These are phyloP conservation scores for Eriocheir sinensis DNA, from an alignment of 1,140 invertebrate species.

Conservation along the genomic window DNA sequence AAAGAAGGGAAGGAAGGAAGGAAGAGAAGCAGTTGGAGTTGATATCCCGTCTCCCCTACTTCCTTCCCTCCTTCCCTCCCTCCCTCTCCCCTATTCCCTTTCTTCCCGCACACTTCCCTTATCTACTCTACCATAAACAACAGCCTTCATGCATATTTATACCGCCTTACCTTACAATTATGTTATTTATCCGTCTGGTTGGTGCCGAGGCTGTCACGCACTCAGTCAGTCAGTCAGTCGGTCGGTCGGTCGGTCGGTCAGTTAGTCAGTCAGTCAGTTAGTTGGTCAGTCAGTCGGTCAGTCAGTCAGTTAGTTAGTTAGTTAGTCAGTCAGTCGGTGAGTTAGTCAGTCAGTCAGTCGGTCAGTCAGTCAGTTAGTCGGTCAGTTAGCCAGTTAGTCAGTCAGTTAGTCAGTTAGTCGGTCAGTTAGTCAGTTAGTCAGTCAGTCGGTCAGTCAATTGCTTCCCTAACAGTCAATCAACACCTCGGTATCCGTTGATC, in stretches of 20 bases:
- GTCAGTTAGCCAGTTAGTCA: not conserved
- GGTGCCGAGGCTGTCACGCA: too few relatives aligned
- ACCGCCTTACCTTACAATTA: not conserved
- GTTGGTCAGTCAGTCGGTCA: too few relatives aligned
- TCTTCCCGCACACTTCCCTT: not conserved
- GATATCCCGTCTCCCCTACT: not conserved
- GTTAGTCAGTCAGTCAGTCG: not conserved
- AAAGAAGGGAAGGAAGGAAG: constrained; percentile 12
- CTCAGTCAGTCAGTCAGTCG: not conserved
- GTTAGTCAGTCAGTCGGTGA: not conserved
- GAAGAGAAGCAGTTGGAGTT: not conserved
- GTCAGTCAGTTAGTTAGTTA: too few relatives aligned
- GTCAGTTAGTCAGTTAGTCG: not conserved
- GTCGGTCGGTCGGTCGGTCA: not conserved
- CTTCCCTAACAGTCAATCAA: too few relatives aligned
- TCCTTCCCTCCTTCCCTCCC: not conserved
- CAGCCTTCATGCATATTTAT: not conserved
- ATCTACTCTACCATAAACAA: not conserved
- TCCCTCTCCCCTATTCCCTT: not conserved
- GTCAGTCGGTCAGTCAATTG: too few relatives aligned
- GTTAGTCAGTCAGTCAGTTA: too few relatives aligned
- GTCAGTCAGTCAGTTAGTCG: not conserved
- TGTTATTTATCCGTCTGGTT: not conserved
- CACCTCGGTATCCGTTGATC: too few relatives aligned
- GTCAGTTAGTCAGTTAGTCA: not conserved